These are phyloP conservation scores for Peromyscus polionotus DNA, from an alignment of 2,113 vertebrate species.

Conservation along the genomic window DNA sequence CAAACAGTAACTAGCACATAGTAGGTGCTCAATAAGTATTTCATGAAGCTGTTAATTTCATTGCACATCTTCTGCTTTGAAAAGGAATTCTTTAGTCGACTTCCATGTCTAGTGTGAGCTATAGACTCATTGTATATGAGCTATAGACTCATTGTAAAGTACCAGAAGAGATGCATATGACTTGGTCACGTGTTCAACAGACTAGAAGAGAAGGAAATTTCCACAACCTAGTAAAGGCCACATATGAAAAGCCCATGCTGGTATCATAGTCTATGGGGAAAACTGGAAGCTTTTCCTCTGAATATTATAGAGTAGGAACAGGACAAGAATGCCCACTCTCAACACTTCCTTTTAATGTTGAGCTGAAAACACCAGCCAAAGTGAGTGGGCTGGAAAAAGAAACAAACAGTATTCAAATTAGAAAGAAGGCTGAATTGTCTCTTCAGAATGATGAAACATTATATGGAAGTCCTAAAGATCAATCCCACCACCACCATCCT, in stretches of 20 bases:
- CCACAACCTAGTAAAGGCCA: background rate
- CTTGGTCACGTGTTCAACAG: background rate
- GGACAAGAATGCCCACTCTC: background rate
- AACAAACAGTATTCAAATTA: background rate
- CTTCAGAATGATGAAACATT: background rate
- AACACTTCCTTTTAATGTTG: background rate
- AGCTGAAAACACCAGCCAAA: background rate
- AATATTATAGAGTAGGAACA: background rate
- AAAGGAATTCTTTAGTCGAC: background rate
- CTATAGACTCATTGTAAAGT: background rate
- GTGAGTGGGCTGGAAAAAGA: background rate
- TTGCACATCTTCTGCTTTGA: background rate
- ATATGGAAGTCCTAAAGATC: background rate
- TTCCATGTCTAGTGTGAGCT: background rate
- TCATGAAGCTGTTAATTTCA: slow-evolving; percentile 3
- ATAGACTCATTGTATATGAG: background rate
- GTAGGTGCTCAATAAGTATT: background rate
- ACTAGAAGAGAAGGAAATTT: background rate
- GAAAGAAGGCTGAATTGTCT: background rate
- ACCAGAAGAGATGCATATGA: background rate
- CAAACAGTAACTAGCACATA: background rate
- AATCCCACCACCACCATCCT: no score
- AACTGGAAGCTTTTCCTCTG: background rate
- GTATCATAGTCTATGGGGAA: background rate
- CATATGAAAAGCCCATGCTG: no score